Evolutionary conservation across 2,888 invertebrate genomes (phyloP).

Genomic region (Seira musarum): DNA sequence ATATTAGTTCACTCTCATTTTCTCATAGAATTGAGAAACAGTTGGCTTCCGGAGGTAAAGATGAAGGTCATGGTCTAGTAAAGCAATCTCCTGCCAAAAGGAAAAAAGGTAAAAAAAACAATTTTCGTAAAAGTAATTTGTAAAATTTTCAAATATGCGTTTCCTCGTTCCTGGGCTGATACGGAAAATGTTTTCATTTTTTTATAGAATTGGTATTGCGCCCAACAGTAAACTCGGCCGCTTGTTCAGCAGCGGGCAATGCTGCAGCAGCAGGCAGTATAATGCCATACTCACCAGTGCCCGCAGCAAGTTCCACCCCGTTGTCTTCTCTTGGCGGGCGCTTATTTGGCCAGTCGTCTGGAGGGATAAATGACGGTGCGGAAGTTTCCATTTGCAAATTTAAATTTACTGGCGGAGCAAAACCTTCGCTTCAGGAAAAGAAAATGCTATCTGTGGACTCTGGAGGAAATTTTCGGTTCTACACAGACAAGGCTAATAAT

Average conservation of each 20-base stretch:
- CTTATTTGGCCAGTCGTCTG: conserved; percentile 84
- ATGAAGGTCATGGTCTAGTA: background rate
- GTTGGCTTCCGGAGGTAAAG: no score
- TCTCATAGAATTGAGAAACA: background rate
- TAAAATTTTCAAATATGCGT: no score
- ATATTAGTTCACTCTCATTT: background rate
- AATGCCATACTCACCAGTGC: background rate
- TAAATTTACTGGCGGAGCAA: conserved; percentile 92
- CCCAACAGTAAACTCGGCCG: background rate
- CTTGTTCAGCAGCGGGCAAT: background rate
- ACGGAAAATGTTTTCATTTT: no score
- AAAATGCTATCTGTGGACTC: conserved; percentile 93
- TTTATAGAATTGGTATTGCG: background rate
- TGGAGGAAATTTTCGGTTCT: conserved; percentile 90
- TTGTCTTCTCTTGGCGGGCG: conserved; percentile 75
- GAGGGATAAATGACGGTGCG: conserved; percentile 74
- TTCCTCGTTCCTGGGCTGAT: no score
- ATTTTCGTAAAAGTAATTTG: no score
- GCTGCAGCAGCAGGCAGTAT: background rate
- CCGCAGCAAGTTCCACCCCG: background rate
- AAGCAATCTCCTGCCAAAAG: background rate
- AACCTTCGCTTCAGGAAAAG: conserved; percentile 90
- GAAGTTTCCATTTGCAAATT: conserved; percentile 92
- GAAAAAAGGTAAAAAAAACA: background rate
- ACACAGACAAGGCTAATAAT: conserved; percentile 71